Conservation (phyloP, 2,797 vertebrate species). For the Macrochelys suwanniensis region DNA sequence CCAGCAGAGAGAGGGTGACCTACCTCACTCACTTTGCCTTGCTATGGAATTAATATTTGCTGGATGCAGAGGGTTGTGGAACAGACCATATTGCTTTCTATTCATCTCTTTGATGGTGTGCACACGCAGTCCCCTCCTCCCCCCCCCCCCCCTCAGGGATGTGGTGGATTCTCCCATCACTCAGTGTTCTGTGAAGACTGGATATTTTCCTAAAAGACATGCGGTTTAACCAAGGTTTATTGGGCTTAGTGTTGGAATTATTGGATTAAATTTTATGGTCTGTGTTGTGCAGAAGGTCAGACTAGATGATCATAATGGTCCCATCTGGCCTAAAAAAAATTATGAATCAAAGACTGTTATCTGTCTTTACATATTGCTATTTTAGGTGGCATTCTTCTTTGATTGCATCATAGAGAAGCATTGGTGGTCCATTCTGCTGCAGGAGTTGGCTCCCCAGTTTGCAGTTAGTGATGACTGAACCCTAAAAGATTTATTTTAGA, state of each 20-base stretch:
- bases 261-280: background rate
- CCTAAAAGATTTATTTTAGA: background rate
- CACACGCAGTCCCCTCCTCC: background rate
- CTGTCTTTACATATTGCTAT: background rate
- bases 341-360: background rate
- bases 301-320: background rate
- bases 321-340: background rate
- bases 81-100: background rate
- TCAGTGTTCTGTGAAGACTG: background rate
- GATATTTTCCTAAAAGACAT: background rate
- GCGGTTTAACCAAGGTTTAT: background rate
- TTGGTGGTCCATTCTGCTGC: accelerated
- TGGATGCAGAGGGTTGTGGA: background rate
- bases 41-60: background rate
- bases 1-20: background rate
- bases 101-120: background rate
- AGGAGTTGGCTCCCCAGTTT: background rate
- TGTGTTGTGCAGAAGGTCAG: background rate
- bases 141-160: background rate
- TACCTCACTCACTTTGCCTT: background rate
- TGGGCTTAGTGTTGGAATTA: background rate
- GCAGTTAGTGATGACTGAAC: background rate
- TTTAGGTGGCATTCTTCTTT: background rate
- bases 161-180: background rate
- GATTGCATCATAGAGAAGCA: background rate